Evolutionary conservation across 2,113 vertebrate species (phyloP).

Genomic region (Mionectes macconnelli): DNA sequence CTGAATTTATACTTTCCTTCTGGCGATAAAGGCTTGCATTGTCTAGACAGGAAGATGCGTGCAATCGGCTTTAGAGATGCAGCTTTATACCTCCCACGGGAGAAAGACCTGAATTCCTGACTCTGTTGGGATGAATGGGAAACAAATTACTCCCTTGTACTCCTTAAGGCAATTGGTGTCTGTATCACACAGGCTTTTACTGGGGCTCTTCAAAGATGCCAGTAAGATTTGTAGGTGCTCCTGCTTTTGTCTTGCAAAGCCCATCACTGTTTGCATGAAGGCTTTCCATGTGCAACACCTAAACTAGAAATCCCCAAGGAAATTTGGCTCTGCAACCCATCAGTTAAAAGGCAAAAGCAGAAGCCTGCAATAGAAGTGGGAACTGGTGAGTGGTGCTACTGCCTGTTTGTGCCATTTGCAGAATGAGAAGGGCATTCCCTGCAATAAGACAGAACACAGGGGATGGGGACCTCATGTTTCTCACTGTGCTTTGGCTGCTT

Average conservation of each 20-base stretch:
- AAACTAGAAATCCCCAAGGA: neutral
- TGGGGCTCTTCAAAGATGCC: neutral
- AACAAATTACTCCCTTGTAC: neutral
- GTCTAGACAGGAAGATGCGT: constrained; percentile 65
- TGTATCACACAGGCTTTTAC: neutral
- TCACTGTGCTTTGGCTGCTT: neutral
- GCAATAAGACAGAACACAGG: neutral
- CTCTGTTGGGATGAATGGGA: neutral
- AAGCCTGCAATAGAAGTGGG: neutral
- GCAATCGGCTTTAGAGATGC: constrained; percentile 22
- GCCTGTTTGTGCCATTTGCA: neutral
- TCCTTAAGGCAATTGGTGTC: neutral
- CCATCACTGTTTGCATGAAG: neutral
- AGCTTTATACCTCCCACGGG: neutral
- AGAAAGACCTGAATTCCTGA: neutral
- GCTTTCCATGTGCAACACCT: neutral
- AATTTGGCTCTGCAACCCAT: neutral
- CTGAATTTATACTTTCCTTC: neutral
- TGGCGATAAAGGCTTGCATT: neutral
- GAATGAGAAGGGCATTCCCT: neutral
- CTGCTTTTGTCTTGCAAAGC: neutral
- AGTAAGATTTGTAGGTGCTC: neutral
- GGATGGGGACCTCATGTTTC: fast-evolving
- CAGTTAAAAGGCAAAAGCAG: neutral
- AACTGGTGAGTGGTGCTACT: neutral